phyloP scores from a whole-genome alignment of 2,888 invertebrate genomes.

The Acrocera orbiculus region DNA sequence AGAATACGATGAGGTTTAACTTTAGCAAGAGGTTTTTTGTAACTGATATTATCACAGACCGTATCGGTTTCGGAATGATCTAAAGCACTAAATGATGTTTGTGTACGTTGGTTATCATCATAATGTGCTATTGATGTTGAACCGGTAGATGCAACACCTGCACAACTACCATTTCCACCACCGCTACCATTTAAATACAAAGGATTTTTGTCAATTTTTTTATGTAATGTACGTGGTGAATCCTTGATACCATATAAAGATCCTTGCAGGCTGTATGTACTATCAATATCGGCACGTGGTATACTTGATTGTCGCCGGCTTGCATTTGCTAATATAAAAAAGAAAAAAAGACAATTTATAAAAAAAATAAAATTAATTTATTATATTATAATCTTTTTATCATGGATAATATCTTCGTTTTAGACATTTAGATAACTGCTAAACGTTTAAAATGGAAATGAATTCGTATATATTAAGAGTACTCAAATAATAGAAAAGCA shows the following conservation, averaged over 20 bases:
- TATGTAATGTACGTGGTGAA: conserved; percentile 25
- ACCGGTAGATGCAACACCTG: conserved; percentile 14
- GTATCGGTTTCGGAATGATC: conserved; percentile 31
- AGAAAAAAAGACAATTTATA: background rate
- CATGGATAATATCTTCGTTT: background rate
- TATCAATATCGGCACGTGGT: conserved; percentile 39
- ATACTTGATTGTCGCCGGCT: conserved; percentile 50
- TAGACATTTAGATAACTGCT: background rate
- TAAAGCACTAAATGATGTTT: conserved; percentile 27
- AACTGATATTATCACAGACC: conserved; percentile 26
- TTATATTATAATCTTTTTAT: no score
- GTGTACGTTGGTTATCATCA: no score
- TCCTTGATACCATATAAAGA: conserved; percentile 25
- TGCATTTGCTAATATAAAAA: conserved; percentile 23
- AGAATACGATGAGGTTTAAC: conserved; percentile 34
- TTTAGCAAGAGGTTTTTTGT: conserved; percentile 28
- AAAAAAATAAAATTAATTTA: background rate
- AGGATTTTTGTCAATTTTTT: conserved; percentile 33
- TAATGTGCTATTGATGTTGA: no score
- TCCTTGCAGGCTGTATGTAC: conserved; percentile 38
- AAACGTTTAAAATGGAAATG: background rate
- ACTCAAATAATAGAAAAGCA: background rate
- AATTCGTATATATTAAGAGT: no score
- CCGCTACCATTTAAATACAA: conserved; percentile 35
- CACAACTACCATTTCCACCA: conserved; percentile 8